Evolutionary conservation across 2,113 vertebrate species (phyloP).

Genomic region (Tachysurus fulvidraco): DNA sequence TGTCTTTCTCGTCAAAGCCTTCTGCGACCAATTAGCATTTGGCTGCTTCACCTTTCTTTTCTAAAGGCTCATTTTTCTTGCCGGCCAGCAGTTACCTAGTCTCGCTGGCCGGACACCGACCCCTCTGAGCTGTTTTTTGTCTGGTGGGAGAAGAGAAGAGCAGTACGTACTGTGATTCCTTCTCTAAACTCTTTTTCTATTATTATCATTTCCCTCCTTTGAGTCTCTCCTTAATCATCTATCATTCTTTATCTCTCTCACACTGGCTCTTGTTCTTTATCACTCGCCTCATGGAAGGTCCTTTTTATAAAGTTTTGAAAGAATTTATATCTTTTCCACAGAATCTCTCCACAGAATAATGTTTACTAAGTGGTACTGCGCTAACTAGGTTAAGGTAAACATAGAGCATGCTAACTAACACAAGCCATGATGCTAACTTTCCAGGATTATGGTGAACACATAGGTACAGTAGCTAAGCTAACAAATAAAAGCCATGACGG

Average conservation of each 20-base stretch:
- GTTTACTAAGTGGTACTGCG: neutral
- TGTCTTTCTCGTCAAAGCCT: constrained; percentile 72
- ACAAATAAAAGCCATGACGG: neutral
- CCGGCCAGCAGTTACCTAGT: constrained; percentile 66
- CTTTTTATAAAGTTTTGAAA: neutral
- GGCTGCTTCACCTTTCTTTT: constrained; percentile 79
- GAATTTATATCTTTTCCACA: neutral
- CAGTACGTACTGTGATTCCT: neutral
- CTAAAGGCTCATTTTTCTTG: constrained; percentile 72
- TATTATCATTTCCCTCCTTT: neutral
- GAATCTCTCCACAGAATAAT: neutral
- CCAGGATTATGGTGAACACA: neutral
- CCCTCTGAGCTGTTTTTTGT: constrained; percentile 79
- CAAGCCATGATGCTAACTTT: neutral
- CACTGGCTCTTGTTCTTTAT: neutral
- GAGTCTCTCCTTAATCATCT: neutral
- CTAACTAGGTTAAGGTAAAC: neutral
- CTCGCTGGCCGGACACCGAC: constrained; percentile 64
- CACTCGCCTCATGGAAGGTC: neutral
- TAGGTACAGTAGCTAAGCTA: neutral
- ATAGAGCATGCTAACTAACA: neutral
- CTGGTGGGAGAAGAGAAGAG: constrained; percentile 57
- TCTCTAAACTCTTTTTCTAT: neutral
- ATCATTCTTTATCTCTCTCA: constrained; percentile 1
- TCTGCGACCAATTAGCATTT: constrained; percentile 76